Percentiles rank a stretch among this genome's conserved stretches.
These are phyloP conservation scores for Gibbula magus DNA, from an alignment of 2,888 invertebrate species.

Conservation along the genomic window DNA sequence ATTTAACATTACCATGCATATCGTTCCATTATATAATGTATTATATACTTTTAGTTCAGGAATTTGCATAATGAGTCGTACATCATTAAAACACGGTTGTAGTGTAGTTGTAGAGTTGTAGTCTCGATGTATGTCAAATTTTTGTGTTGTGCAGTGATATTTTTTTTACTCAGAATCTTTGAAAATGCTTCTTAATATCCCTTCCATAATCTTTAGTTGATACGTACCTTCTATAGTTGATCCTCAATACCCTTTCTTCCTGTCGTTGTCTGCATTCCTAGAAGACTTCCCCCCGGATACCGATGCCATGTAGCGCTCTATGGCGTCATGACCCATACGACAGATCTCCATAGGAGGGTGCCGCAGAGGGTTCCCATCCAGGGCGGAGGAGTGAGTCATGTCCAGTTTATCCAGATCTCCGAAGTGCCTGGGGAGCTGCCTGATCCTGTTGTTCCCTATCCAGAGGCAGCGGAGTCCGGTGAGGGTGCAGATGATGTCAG, in stretches of 20 bases:
- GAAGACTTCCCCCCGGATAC: constrained; percentile 27
- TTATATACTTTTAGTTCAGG: too few relatives aligned
- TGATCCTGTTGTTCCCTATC: constrained; percentile 74
- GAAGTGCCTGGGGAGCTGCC: constrained; percentile 67
- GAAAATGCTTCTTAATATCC: too few relatives aligned
- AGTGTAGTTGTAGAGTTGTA: too few relatives aligned
- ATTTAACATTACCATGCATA: too few relatives aligned
- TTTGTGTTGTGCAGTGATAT: too few relatives aligned
- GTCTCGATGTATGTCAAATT: too few relatives aligned
- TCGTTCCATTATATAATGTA: too few relatives aligned
- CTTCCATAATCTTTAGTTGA: too few relatives aligned
- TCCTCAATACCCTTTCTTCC: background rate
- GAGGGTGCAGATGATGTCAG: constrained; percentile 71
- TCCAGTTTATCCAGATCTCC: constrained; percentile 68
- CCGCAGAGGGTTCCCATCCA: constrained; percentile 71
- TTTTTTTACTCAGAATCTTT: too few relatives aligned
- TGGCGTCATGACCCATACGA: constrained; percentile 69
- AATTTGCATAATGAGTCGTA: too few relatives aligned
- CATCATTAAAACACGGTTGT: too few relatives aligned
- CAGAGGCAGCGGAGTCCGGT: constrained; percentile 74
- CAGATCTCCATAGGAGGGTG: constrained; percentile 74
- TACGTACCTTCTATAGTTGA: too few relatives aligned
- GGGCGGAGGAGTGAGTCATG: constrained; percentile 69
- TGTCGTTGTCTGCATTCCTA: background rate
- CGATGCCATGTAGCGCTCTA: constrained; percentile 64